A percentile compares a stretch with the other conserved stretches of the same genome.
Conservation (phyloP, 30 jellyfish, hydroid and myxozoan species). For the Hydractinia echinata region DNA sequence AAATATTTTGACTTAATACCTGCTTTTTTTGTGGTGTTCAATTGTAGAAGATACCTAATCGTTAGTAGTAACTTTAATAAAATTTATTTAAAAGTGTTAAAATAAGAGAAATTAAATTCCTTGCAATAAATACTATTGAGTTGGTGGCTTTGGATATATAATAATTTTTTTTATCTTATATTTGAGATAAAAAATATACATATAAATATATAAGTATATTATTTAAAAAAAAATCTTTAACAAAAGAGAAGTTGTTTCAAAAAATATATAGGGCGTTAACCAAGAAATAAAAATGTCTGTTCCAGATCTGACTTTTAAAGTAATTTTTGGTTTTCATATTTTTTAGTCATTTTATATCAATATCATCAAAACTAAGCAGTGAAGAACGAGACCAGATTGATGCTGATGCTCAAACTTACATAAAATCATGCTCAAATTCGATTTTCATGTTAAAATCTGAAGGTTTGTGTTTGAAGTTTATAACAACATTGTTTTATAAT, state of each 20-base stretch:
- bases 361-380: constrained; percentile 38
- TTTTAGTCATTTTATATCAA: constrained; percentile 36
- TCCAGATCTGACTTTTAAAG: too few relatives aligned
- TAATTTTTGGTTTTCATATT: neutral
- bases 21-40: too few relatives aligned
- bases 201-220: neutral
- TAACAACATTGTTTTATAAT: neutral
- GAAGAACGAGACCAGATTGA: constrained; percentile 84
- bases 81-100: too few relatives aligned
- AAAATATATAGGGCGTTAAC: neutral
- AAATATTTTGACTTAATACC: too few relatives aligned
- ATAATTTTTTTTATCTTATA: too few relatives aligned
- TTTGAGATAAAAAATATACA: neutral
- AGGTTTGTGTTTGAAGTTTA: constrained; percentile 35
- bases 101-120: too few relatives aligned
- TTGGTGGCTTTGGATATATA: too few relatives aligned
- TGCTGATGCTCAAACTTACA: constrained; percentile 69
- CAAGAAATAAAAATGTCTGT: neutral
- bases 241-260: neutral
- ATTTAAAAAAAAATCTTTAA: neutral
- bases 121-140: too few relatives aligned
- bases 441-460: constrained; percentile 51
- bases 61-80: too few relatives aligned
- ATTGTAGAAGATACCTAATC: too few relatives aligned
- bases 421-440: constrained; percentile 68